Percentiles rank a stretch among this genome's conserved stretches.
Evolutionary conservation across 2,888 invertebrate genomes (phyloP).

Genomic region (Amphipyra berbera): DNA sequence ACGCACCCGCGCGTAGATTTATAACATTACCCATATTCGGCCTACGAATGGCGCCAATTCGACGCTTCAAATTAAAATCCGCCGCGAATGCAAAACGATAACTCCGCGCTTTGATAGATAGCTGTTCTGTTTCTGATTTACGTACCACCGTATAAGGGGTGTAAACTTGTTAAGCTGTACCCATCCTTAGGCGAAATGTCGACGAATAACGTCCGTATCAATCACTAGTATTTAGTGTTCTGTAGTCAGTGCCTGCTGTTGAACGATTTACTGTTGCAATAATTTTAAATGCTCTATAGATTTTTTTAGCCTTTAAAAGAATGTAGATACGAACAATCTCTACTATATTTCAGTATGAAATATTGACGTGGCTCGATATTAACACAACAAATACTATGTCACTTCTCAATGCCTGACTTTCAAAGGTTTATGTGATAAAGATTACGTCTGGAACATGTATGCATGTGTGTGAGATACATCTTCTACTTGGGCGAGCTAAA

Average conservation of each 20-base stretch:
- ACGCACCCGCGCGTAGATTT: conserved; percentile 80
- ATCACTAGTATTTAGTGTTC: conserved; percentile 59
- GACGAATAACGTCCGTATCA: conserved; percentile 54
- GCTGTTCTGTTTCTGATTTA: conserved; percentile 82
- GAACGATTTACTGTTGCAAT: no score
- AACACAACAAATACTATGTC: conserved; percentile 56
- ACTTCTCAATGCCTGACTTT: conserved; percentile 54
- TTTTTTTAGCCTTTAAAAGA: conserved; percentile 42
- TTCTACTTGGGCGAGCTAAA: conserved; percentile 69
- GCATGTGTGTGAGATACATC: conserved; percentile 58
- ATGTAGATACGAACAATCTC: conserved; percentile 43
- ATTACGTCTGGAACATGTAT: conserved; percentile 51
- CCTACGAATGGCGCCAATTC: conserved; percentile 87
- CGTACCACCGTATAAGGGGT: conserved; percentile 71
- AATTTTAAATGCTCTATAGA: conserved; percentile 23
- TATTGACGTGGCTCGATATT: conserved; percentile 48
- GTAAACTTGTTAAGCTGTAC: conserved; percentile 67
- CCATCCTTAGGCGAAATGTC: conserved; percentile 60
- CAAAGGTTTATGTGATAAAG: conserved; percentile 56
- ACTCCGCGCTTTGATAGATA: conserved; percentile 80
- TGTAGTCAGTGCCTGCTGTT: conserved; percentile 30
- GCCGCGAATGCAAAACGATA: conserved; percentile 84
- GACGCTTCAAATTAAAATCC: conserved; percentile 87
- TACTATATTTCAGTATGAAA: conserved; percentile 46
- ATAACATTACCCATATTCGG: conserved; percentile 89